Conservation (phyloP, 2,113 vertebrate species). For the Gadus macrocephalus region DNA sequence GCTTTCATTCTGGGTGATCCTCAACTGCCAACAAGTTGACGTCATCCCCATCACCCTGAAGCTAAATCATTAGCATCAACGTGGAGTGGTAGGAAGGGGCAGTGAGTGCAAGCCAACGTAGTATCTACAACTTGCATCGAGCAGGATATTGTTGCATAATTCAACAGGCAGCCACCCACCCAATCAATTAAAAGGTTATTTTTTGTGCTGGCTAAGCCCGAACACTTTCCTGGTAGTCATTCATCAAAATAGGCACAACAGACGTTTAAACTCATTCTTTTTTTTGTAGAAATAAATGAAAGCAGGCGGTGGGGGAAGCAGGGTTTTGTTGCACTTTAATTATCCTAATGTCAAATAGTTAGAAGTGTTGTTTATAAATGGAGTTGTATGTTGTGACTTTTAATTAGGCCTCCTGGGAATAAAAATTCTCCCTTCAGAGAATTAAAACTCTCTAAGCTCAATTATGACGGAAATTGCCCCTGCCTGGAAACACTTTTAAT, state of each 20-base stretch:
- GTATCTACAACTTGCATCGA: neutral
- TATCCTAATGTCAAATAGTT: constrained; percentile 35
- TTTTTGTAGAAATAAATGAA: no score
- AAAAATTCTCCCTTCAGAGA: constrained; percentile 34
- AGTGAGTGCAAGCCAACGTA: no score
- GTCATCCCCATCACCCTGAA: no score
- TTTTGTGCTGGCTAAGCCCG: no score
- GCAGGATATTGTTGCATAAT: constrained; percentile 7
- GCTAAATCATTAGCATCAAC: no score
- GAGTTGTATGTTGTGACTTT: constrained; percentile 38
- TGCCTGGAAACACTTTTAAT: neutral
- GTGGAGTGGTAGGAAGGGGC: no score
- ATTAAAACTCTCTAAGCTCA: constrained; percentile 12
- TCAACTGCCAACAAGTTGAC: no score
- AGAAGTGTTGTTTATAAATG: constrained; percentile 48
- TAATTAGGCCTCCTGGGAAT: constrained; percentile 59
- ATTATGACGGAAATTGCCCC: constrained; percentile 16
- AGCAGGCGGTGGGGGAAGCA: constrained; percentile 18
- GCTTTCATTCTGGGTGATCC: no score
- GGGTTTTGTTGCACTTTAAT: constrained; percentile 43
- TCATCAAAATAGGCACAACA: neutral
- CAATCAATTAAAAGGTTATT: neutral
- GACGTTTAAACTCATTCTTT: neutral
- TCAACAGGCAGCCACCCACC: constrained; percentile 6
- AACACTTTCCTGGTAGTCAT: neutral